Evolutionary conservation across 2,113 vertebrate species (phyloP), one percentile per base, ranked within the genome.

Genomic region (Antechinus stuartii): DNA sequence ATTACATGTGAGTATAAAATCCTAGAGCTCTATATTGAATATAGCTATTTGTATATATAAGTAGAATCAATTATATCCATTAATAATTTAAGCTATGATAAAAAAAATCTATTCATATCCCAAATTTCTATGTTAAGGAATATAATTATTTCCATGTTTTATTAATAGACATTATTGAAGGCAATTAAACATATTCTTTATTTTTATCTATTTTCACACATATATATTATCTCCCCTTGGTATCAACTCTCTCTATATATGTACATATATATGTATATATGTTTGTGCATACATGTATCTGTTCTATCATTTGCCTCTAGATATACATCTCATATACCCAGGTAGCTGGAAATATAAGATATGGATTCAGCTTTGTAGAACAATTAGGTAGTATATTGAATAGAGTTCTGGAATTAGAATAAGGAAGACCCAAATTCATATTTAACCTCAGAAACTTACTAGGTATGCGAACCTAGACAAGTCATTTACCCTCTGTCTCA

Each of bases 81-180:
- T 22, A 92, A 89, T 93, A 93, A 93, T 92, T 91, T 49, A 97
- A 14, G 84, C 24, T 23, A 95, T 25, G 14, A 91, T 92, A 25
- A 89, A 91, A 96, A 24, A 90, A 11, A 95, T 50, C 25, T 94
- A 54, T n/a, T 68, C 25, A 91, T 92, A 92, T 92, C 23, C 92
- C 89, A 61, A 95, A 84, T 92, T 57, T 30, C 8, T 92, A 91
- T 93, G 47, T 55, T 93, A 22, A 95, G 9, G 16, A 95, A 94
- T 9, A 90, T 24, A 5, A 95, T 54, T 95, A 91, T 90, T 76
- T 12, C 7, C 91, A 91, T 46, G 89, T 54, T 53, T 19, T 92
- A 42, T 54, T 94, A 92, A 55, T 10, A 95, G 61, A 47, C 27
- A 90, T 52, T 92, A 47, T 35, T 96, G 93, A 91, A 96, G 54